Base-by-base conservation (phyloP, 2,797 vertebrate genomes). In the Malurus splendens region DNA sequence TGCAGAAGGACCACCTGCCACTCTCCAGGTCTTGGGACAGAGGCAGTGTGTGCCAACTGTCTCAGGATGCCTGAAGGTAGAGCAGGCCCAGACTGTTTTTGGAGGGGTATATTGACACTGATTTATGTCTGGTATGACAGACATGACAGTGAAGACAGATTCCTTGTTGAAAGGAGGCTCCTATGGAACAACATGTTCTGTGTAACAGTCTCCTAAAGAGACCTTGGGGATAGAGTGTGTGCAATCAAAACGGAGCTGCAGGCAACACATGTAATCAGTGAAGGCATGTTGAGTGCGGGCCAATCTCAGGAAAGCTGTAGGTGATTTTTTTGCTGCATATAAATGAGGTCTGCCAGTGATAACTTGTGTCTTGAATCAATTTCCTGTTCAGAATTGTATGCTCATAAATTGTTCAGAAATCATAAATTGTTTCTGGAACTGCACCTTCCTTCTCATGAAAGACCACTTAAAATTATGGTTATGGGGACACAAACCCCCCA, bases 321-420 rank as follows among this genome's bases (percentile, higher is more conserved):
- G 74, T 94, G 89, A 88, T 91, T 86, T 70, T 64, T 86, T 82
- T 27, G 67, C 42, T 90, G 54, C 39, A 42, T 93, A 70, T 64
- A 87, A 78, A 88, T 90, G 70, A 94, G 61, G 42, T 65, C 64
- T 96, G 72, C 90, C 78, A 87, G 91, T 76, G 72, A 83, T 75
- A 93, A 89, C 91, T 93, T 94, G 78, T 67, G 55, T 72, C 86
- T 78, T 60, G 57, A 94, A 96, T 54, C 33, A 48, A 57, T 87
- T 89, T 95, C 93, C 77, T 83, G 72, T 82, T 92, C 74, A 94
- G 87, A 91, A 82, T 11, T 81, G 19, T 47, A 44, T 11, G 24
- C 57, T 87, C 61, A 80, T 59, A 92, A 88, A 56, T 73, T 42
- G 42, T 57, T 84, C 60, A 80, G 78, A 86, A 90, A 88, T 64